These are phyloP conservation scores for Drosophila sulfurigaster DNA, from an alignment of 1,140 invertebrate genomes.

Conservation along the genomic window DNA sequence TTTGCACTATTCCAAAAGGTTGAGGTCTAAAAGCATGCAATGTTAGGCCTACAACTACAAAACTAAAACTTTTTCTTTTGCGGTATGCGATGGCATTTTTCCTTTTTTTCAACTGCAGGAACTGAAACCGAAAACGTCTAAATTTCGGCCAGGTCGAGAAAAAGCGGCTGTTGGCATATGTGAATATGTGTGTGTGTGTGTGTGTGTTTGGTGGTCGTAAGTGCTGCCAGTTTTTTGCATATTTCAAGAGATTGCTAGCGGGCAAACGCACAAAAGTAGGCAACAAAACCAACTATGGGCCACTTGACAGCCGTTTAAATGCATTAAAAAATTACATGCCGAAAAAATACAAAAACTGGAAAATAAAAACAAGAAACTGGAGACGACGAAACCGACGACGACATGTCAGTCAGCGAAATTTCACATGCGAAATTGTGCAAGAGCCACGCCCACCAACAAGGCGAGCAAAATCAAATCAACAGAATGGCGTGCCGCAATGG, in stretches of 20 bases:
- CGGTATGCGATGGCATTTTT: slow-evolving; percentile 50
- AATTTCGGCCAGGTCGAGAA: slow-evolving; percentile 47
- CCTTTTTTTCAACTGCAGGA: slow-evolving; percentile 13
- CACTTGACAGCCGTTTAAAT: slow-evolving; percentile 80
- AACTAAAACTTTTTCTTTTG: slow-evolving; percentile 23
- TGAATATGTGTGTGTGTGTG: slow-evolving; percentile 3
- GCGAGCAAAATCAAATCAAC: slow-evolving; percentile 61
- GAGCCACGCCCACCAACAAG: slow-evolving; percentile 61
- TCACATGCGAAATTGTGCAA: slow-evolving; percentile 69
- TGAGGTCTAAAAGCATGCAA: slow-evolving; percentile 28
- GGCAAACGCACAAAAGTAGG: slow-evolving; percentile 44
- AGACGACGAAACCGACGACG: slow-evolving; percentile 5
- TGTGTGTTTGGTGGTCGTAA: slow-evolving; percentile 28
- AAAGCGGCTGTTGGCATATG: neutral
- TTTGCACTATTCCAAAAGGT: slow-evolving; percentile 25
- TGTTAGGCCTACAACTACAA: slow-evolving; percentile 32
- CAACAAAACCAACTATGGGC: slow-evolving; percentile 36
- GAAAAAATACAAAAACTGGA: slow-evolving; percentile 17
- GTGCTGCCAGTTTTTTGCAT: slow-evolving; percentile 56
- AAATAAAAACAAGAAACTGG: slow-evolving; percentile 30
- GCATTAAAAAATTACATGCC: slow-evolving; percentile 76
- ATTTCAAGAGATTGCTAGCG: slow-evolving; percentile 48
- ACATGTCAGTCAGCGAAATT: slow-evolving; percentile 64
- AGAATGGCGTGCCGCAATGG: slow-evolving; percentile 59
- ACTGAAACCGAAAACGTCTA: slow-evolving; percentile 60